phyloP scores from a whole-genome alignment of 2,888 invertebrate genomes.

The Drosophila yooni region DNA sequence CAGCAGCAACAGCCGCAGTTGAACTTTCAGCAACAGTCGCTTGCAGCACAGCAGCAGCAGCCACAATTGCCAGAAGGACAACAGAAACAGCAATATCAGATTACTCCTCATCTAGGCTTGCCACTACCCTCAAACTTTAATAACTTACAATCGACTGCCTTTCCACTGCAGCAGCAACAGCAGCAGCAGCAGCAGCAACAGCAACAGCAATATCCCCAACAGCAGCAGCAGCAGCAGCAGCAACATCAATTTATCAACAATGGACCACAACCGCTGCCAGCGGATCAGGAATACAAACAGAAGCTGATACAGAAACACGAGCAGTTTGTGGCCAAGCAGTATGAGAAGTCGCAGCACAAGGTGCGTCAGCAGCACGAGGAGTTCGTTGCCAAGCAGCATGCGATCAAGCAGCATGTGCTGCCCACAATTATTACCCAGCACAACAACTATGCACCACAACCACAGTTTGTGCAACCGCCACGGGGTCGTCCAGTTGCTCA shows the following conservation, averaged over 20 bases:
- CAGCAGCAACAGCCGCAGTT: constrained; percentile 65
- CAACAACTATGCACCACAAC: constrained; percentile 59
- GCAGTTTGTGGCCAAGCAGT: constrained; percentile 91
- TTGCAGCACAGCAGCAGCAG: constrained; percentile 49
- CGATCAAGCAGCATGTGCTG: constrained; percentile 86
- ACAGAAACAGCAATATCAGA: constrained; percentile 63
- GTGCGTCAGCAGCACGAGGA: constrained; percentile 90
- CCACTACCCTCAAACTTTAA: constrained; percentile 76
- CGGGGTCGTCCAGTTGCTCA: constrained; percentile 85
- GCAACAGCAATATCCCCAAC: constrained; percentile 41
- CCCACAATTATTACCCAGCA: constrained; percentile 83
- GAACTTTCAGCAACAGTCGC: constrained; percentile 55
- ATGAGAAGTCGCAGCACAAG: constrained; percentile 91
- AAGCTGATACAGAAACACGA: constrained; percentile 91
- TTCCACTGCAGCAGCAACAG: constrained; percentile 47
- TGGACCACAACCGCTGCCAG: constrained; percentile 62
- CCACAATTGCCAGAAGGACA: constrained; percentile 47
- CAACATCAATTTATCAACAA: constrained; percentile 58
- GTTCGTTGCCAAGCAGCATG: constrained; percentile 89
- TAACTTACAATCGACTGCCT: constrained; percentile 69
- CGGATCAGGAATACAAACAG: constrained; percentile 89
- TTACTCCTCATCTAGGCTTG: constrained; percentile 78
- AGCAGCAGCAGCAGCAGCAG: constrained; percentile 26
- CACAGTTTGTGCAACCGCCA: constrained; percentile 80
- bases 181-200: constrained; percentile 68